These are phyloP conservation scores for Scaptodrosophila latifasciaeformis DNA, from an alignment of 2,888 invertebrate genomes.

Conservation along the genomic window DNA sequence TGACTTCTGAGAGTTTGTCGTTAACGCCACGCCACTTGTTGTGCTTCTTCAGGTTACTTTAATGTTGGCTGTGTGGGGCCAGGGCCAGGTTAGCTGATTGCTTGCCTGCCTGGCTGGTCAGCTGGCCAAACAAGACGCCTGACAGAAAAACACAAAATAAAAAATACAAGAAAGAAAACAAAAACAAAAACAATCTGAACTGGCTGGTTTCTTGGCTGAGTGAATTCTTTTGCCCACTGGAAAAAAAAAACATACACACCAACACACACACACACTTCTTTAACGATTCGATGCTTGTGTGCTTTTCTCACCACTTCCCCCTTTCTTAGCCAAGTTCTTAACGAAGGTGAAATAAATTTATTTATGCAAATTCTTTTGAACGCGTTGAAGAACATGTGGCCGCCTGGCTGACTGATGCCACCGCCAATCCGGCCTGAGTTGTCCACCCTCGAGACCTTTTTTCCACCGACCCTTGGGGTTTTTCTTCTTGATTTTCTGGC, in stretches of 20 bases:
- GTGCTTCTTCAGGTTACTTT: slow-evolving; percentile 1
- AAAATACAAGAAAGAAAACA: no score
- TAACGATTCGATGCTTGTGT: no score
- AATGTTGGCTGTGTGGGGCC: slow-evolving; percentile 1
- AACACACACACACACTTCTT: no score
- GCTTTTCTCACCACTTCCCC: slow-evolving; percentile 1
- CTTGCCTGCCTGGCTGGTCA: slow-evolving; percentile 1
- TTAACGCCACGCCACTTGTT: not conserved
- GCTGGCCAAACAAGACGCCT: no score
- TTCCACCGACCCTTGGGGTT: no score
- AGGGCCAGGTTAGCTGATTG: slow-evolving; percentile 26
- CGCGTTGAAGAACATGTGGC: slow-evolving; percentile 36
- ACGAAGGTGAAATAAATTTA: slow-evolving; percentile 43
- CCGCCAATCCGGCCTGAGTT: no score
- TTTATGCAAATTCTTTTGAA: slow-evolving; percentile 56
- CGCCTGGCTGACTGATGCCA: slow-evolving; percentile 12
- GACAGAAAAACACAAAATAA: no score
- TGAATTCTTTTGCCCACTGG: no score
- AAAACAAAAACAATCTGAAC: no score
- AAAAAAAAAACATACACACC: not conserved
- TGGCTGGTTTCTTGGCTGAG: no score
- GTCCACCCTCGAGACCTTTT: not conserved
- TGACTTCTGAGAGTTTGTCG: no score
- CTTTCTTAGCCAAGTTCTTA: slow-evolving; percentile 9
- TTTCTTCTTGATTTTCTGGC: no score